Evolutionary conservation across 37 sponge, comb jelly and placozoan species (phyloP), one percentile per base, ranked within the genome.

Genomic region (Amphimedon queenslandica): DNA sequence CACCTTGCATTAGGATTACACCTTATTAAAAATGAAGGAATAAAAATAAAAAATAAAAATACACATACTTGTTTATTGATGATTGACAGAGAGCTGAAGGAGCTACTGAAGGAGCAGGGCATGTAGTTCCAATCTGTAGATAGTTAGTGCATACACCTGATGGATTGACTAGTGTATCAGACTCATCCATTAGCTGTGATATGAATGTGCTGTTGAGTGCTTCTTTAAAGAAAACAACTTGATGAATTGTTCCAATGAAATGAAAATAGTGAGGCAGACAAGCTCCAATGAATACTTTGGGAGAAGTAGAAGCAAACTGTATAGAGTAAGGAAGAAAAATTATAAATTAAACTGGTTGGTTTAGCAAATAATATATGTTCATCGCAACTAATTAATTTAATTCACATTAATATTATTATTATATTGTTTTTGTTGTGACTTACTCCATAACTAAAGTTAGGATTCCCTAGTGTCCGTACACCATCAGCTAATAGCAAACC

Each of bases 1-100:
- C 84, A 84, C 0, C 77, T 61, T 24, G 70, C 30, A 53, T 29
- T 60, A 6, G 71, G 64, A 40, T 75, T 76, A 82, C 77, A 83
- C 40, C 77, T 76, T 20, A 25, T n/a, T n/a, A 55, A 30, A 70
- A 64, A 43, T 77, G 76, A 4, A 71, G 60, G 51, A 76, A 83
- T 63, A 33, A 71, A 76, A 30, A 70, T 67, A 47, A 13, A 8
- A 41, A 61, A n/a, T n/a, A n/a, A n/a, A n/a, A n/a, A n/a, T n/a
- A n/a, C 25, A 35, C 25, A 5, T 24, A 81, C 82, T 40, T 57
- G 25, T 66, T 68, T 18, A 55, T 16, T 40, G 63, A 43, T 4
- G 83, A 67, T 10, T 37, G 28, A 57, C 89, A 88, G 25, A 82
- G 71, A 16, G 82, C 72, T 40, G 89, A 88, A 25, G 71, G 40